Base-by-base conservation (phyloP, 2,888 invertebrate species). In the Standfussiana lucernea region DNA sequence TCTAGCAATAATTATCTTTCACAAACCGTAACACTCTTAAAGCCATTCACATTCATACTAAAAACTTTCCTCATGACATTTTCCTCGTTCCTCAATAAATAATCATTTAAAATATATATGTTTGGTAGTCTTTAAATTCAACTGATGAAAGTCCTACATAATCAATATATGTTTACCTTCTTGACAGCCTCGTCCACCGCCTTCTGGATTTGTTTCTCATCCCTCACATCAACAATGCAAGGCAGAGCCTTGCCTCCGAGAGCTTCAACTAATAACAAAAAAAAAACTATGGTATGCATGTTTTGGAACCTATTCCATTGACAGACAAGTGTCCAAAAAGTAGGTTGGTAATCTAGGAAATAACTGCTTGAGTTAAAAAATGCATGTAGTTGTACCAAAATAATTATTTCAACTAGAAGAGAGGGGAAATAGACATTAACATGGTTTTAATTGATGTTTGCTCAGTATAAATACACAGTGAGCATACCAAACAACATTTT, bases 241-340 rank as follows among this genome's bases (percentile, higher is more conserved):
- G 99, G 98, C 71, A 99, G 95, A 37, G 98, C 98, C 92, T 98
- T 98, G 1, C 99, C 99, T 71, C 99, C 99, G 21, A 97, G 97
- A 62, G 97, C 98, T 95, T 99, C 99, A 94, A 99, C 99, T 99
- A 90, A 75, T 95, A 95, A 72, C n/a, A 74, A 40, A 50, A 75
- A 67, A 15, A 0, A 24, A 40, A 10, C 5, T 68, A 35, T 62
- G 21, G 32, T 47, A 13, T 24, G 18, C 28, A 37, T 42, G 21
- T 42, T 62, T 6, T 53, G n/a, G 18, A 4, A 24, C 13, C 7
- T 35, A 28, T 24, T 7, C 10, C 4, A 47, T 66, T 47, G 21
- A 37, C 35, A 21, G 50, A 28, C n/a, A 24, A 11, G 35, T 28
- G 5, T 18, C 21, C 15, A n/a, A 21, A 32, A 6, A 5, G 18